Evolutionary conservation across 2,888 invertebrate species (phyloP), one percentile per base, ranked within the genome.

Genomic region (Parelbella ahira): DNA sequence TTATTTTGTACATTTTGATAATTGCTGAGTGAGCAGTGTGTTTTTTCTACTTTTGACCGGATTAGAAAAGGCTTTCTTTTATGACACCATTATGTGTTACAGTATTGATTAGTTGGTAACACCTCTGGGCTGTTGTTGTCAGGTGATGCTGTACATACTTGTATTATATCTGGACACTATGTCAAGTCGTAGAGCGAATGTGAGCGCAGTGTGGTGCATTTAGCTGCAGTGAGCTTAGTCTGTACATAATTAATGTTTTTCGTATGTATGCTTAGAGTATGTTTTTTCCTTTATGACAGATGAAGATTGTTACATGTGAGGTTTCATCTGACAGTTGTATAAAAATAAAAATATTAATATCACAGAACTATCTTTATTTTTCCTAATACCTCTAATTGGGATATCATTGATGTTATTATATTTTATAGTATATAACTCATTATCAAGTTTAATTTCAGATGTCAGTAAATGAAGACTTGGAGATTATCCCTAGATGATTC

Each of bases 181-280:
- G 29, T 41, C 44, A 29, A 48, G 33, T 44, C 18, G 5, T 43
- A 45, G 37, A 37, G 44, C 24, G 44, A 33, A 28, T 23, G 37
- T 37, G 28, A 23, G 38, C 44, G 23, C 39, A 28, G 49, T 36
- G 44, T 44, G 47, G 47, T 72, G 68, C 66, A 65, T 68, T 67
- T 68, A 69, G 67, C 49, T 62, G 63, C 64, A 56, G 61, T 63
- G 73, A 81, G 76, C 77, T 80, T 80, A 77, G 75, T 70, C 56
- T 80, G 80, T 82, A 79, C 53, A 81, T 78, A 79, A 64, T 45
- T 50, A 47, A 64, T 70, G 69, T 80, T 73, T 70, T 60, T 56
- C 57, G 39, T 41, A 41, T 63, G 65, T 78, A 77, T 73, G 75
- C 70, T 64, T 78, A 75, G 68, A 62, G 56, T 67, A 62, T 63